A percentile compares a stretch with the other conserved stretches of the same genome.
Evolutionary conservation across 2,888 invertebrate genomes (phyloP).

Genomic region (Sabellastarte sp.): DNA sequence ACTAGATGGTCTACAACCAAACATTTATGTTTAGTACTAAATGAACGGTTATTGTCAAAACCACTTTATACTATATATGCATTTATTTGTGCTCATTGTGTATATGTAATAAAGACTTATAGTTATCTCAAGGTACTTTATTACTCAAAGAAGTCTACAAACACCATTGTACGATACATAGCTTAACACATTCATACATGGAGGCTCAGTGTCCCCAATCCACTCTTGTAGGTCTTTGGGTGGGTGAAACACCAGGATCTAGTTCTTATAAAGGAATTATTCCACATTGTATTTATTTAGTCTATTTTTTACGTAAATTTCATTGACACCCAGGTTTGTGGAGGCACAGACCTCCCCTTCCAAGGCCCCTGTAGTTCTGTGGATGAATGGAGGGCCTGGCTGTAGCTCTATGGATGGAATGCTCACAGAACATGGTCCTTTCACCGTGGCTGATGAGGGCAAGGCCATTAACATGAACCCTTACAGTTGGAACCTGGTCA

Average conservation of each 20-base stretch:
- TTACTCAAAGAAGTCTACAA: too few species aligned
- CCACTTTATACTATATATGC: too few species aligned
- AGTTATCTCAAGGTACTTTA: too few species aligned
- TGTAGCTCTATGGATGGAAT: slow-evolving; percentile 60
- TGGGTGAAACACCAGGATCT: not conserved
- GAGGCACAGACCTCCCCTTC: slow-evolving; percentile 56
- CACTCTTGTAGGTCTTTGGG: not conserved
- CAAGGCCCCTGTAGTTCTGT: slow-evolving; percentile 59
- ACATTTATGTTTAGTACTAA: too few species aligned
- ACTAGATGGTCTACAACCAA: too few species aligned
- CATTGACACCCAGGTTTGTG: slow-evolving; percentile 64
- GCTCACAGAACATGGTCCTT: slow-evolving; percentile 60
- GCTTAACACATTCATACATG: too few species aligned
- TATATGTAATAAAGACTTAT: too few species aligned
- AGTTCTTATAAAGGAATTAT: not conserved
- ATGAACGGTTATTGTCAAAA: too few species aligned
- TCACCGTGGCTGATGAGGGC: slow-evolving; percentile 45
- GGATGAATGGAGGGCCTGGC: slow-evolving; percentile 63
- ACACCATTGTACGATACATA: too few species aligned
- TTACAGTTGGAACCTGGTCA: slow-evolving; percentile 46
- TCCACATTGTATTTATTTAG: not conserved
- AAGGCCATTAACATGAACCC: slow-evolving; percentile 38
- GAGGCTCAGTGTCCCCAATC: not conserved
- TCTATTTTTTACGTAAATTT: too few species aligned
- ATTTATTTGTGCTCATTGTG: too few species aligned